Conservation (phyloP, 2,797 vertebrate species). For the Karalla daura region DNA sequence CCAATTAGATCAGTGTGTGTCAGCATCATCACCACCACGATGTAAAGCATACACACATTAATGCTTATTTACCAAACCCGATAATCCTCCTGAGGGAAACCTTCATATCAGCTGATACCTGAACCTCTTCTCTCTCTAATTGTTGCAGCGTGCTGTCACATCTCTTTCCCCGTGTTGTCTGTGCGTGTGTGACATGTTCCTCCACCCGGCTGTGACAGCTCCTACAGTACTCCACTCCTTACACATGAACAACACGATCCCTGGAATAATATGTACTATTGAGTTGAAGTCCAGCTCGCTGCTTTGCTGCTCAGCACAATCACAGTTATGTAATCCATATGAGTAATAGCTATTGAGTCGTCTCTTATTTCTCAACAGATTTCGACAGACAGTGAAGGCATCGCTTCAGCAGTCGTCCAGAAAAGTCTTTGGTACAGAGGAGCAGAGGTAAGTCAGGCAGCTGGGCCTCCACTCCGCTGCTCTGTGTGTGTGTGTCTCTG, state of each 20-base stretch:
- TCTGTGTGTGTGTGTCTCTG: neutral
- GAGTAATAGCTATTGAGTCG: slow-evolving; percentile 29
- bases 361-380: slow-evolving; percentile 61
- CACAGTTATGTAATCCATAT: slow-evolving; percentile 32
- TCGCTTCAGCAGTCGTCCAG: slow-evolving; percentile 14
- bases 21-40: no score
- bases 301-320: slow-evolving; percentile 15
- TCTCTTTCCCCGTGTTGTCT: no score
- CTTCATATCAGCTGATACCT: no score
- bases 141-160: no score
- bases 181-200: no score
- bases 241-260: slow-evolving; percentile 35
- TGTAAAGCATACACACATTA: no score
- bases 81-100: no score
- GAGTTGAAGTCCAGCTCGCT: slow-evolving; percentile 18
- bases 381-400: slow-evolving; percentile 28
- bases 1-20: no score
- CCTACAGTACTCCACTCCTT: slow-evolving; percentile 32
- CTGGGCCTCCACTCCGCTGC: neutral
- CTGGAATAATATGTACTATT: neutral
- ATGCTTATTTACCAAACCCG: no score
- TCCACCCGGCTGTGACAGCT: no score
- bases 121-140: no score
- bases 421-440: slow-evolving; percentile 46
- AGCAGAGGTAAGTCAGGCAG: slow-evolving; percentile 65